Conservation (phyloP, 1,140 invertebrate genomes). For the Harlomillsia oculata region DNA sequence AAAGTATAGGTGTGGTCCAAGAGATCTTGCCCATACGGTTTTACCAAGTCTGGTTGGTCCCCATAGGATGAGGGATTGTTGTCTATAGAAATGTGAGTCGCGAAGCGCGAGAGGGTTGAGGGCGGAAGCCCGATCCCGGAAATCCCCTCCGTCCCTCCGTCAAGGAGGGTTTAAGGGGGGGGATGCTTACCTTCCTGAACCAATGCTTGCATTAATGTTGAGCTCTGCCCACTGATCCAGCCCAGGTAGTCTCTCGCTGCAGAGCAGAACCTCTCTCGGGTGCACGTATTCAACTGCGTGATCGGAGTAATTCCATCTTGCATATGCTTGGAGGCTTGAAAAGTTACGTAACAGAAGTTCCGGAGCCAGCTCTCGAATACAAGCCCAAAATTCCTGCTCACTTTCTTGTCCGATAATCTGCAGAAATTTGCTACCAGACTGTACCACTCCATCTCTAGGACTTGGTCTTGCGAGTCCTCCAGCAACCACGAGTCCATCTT, state of each 20-base stretch:
- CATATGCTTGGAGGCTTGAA: not conserved
- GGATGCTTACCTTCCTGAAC: not conserved
- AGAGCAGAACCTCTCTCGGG: not conserved
- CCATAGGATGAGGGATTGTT: not conserved
- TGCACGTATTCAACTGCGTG: not conserved
- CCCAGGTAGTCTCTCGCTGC: not conserved
- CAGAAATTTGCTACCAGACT: not conserved
- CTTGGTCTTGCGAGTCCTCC: constrained; percentile 6
- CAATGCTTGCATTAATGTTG: not conserved
- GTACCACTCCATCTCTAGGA: not conserved
- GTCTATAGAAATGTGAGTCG: not conserved
- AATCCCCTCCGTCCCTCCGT: not conserved
- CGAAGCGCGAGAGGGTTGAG: not conserved
- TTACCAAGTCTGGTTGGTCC: not conserved
- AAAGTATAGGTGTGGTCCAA: constrained; percentile 4
- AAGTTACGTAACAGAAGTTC: not conserved
- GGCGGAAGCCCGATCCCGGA: not conserved
- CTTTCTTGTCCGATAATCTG: no score
- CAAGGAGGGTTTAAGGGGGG: not conserved
- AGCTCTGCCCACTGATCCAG: constrained; percentile 8
- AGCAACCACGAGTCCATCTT: constrained; percentile 3
- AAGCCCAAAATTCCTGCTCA: not conserved
- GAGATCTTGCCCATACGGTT: not conserved
- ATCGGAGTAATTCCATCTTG: not conserved
- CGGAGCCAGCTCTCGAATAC: not conserved